Conservation (phyloP, 2,888 invertebrate genomes). For the Pristionchus mayeri region DNA sequence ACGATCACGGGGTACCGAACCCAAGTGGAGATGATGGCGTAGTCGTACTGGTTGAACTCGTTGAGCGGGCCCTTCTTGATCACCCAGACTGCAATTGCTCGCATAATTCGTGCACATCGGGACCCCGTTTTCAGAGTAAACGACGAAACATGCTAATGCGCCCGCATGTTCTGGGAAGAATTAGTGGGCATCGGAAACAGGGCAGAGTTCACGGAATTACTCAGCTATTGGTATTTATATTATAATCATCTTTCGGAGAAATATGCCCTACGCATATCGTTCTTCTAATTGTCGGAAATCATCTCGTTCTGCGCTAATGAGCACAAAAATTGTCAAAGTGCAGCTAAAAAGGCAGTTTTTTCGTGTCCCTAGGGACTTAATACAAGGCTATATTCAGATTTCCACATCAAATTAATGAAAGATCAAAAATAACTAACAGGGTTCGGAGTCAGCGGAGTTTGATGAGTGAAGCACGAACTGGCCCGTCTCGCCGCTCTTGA, state of each 20-base stretch:
- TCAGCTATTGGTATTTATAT: no score
- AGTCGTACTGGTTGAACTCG: conserved; percentile 77
- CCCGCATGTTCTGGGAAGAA: background rate
- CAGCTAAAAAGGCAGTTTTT: no score
- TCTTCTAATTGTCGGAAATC: no score
- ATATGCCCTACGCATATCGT: no score
- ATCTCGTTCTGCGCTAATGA: no score
- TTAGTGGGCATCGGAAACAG: background rate
- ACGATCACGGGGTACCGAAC: conserved; percentile 76
- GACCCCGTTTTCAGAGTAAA: background rate
- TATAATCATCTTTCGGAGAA: no score
- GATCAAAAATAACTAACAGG: conserved; percentile 69
- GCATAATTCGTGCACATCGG: background rate
- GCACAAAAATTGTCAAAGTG: background rate
- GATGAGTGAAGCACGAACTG: conserved; percentile 76
- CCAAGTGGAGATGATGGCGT: conserved; percentile 75
- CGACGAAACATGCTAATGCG: background rate
- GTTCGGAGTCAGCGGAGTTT: conserved; percentile 76
- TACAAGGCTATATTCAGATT: no score
- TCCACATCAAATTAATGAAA: no score
- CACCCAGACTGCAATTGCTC: conserved; percentile 75
- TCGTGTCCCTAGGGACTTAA: no score
- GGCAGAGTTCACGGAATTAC: background rate
- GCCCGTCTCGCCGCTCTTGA: conserved; percentile 76
- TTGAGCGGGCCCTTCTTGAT: conserved; percentile 77